Percentiles rank a stretch among this genome's conserved stretches.
Conservation (phyloP, 2,797 vertebrate genomes). For the Rhyacichthys aspro region DNA sequence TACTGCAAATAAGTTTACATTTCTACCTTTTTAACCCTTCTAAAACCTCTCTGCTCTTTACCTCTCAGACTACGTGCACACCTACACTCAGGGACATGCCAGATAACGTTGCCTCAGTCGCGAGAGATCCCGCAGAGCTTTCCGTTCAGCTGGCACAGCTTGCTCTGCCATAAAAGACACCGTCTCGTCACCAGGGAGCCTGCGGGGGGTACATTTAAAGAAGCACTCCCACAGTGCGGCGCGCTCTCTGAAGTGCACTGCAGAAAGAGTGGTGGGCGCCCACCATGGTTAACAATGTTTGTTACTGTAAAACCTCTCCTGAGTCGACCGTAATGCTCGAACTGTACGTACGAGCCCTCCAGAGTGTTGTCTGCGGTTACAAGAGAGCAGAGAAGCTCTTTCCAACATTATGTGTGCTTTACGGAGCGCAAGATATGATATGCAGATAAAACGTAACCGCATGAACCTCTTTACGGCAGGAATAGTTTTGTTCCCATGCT, state of each 20-base stretch:
- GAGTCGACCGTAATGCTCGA: slow-evolving; percentile 28
- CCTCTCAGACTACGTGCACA: neutral
- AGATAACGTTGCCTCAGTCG: slow-evolving; percentile 7
- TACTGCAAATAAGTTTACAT: neutral
- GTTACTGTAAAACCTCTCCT: slow-evolving; percentile 34
- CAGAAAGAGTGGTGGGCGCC: slow-evolving; percentile 21
- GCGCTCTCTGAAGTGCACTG: slow-evolving; percentile 51
- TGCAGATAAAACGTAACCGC: slow-evolving; percentile 45
- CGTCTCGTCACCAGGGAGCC: slow-evolving; percentile 25
- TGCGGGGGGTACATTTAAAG: slow-evolving; percentile 54
- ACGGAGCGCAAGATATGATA: slow-evolving; percentile 37
- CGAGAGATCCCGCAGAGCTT: slow-evolving; percentile 19
- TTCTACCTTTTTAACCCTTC: neutral
- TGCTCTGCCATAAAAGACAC: slow-evolving; percentile 44
- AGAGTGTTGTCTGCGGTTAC: neutral
- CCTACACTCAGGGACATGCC: slow-evolving; percentile 27
- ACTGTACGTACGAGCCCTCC: slow-evolving; percentile 17
- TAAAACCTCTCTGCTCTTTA: neutral
- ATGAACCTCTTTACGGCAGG: slow-evolving; percentile 8
- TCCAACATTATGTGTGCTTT: slow-evolving; percentile 39
- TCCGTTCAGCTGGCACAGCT: slow-evolving; percentile 34
- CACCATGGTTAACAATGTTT: slow-evolving; percentile 26
- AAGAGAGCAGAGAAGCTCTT: slow-evolving; percentile 8
- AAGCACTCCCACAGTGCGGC: slow-evolving; percentile 41
- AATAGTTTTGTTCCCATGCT: slow-evolving; percentile 20